Conservation (phyloP, 2,113 vertebrate genomes). For the Vombatus ursinus region DNA sequence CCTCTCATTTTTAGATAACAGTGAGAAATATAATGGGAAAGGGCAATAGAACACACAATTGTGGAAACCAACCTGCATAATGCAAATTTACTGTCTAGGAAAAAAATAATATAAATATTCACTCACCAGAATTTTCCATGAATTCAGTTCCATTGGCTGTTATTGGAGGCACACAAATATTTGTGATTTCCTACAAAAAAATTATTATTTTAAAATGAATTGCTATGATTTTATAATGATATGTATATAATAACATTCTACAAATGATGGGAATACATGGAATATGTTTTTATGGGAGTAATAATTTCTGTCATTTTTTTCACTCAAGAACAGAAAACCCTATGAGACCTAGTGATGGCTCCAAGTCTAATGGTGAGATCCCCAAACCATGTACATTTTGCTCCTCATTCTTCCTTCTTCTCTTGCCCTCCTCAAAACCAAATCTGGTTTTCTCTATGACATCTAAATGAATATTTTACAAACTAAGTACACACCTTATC, state of each 20-base stretch:
- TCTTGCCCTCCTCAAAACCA: background rate
- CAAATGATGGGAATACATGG: constrained; percentile 6
- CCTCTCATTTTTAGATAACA: background rate
- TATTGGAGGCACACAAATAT: constrained; percentile 79
- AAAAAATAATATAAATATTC: constrained; percentile 40
- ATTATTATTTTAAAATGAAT: constrained; percentile 18
- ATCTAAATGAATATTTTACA: constrained; percentile 42
- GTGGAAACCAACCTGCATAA: background rate
- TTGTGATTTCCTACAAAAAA: constrained; percentile 83
- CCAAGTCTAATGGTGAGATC: background rate
- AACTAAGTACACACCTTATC: constrained; percentile 86
- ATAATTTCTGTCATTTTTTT: constrained; percentile 8
- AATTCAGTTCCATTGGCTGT: constrained; percentile 79
- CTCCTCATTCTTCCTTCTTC: fast-evolving
- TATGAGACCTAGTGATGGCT: background rate
- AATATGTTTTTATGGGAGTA: background rate
- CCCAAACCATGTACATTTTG: constrained; percentile 2
- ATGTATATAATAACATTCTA: background rate
- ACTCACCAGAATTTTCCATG: constrained; percentile 85
- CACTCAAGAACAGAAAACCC: constrained; percentile 1
- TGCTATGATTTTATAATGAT: background rate
- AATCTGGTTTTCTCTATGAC: background rate
- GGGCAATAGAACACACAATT: background rate
- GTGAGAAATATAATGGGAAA: constrained; percentile 22
- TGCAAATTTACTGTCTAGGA: background rate